Conservation (phyloP, 2,113 vertebrate species). For the Sus scrofa region DNA sequence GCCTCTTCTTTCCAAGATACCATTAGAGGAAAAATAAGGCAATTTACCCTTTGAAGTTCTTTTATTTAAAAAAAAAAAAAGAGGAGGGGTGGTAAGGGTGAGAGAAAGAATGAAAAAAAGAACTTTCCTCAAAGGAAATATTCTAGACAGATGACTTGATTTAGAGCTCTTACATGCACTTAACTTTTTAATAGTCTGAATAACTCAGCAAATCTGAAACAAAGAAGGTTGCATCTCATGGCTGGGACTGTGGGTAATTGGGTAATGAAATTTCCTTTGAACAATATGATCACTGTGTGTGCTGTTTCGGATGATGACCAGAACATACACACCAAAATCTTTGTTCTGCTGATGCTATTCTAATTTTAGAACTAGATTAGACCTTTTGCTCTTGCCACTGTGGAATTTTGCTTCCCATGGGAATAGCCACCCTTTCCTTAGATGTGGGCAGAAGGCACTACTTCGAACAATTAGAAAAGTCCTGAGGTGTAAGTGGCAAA, state of each 20-base stretch:
- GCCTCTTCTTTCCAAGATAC: conserved; percentile 75
- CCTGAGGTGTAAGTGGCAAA: neutral
- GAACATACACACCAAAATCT: conserved; percentile 79
- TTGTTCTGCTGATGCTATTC: conserved; percentile 68
- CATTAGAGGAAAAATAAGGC: conserved; percentile 79
- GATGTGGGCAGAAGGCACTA: neutral
- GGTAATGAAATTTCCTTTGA: conserved; percentile 79
- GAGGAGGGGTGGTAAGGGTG: no score
- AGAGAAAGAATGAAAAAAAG: conserved; percentile 54
- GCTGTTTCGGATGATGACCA: conserved; percentile 77
- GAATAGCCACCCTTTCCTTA: neutral
- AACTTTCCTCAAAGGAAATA: conserved; percentile 84
- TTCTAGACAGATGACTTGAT: conserved; percentile 83
- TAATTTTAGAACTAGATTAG: conserved; percentile 73
- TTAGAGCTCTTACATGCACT: conserved; percentile 75
- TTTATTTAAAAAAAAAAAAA: neutral
- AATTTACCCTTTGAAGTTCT: conserved; percentile 87
- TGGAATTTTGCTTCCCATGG: conserved; percentile 30
- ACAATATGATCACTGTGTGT: conserved; percentile 82
- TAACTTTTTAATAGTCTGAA: conserved; percentile 82
- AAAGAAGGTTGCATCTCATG: conserved; percentile 24
- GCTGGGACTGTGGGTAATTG: conserved; percentile 50
- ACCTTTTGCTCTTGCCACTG: neutral
- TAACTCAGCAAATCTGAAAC: conserved; percentile 84
- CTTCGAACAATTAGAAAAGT: neutral